A percentile compares a stretch with the other conserved stretches of the same genome.
Conservation (phyloP, 2,888 invertebrate genomes). For the Lycaena phlaeas region DNA sequence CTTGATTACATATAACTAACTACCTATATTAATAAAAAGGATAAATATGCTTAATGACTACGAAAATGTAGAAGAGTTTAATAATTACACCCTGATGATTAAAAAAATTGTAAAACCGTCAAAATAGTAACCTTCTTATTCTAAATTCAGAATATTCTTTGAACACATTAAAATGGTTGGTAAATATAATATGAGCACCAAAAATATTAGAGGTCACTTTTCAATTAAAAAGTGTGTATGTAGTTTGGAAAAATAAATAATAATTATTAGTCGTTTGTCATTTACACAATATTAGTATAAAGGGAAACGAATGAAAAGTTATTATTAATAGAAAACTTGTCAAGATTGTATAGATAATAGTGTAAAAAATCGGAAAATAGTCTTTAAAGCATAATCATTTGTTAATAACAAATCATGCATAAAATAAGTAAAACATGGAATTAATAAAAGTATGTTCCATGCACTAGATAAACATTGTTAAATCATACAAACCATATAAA, state of each 20-base stretch:
- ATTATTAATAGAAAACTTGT: background rate
- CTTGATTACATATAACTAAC: background rate
- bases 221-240: slow-evolving; percentile 6
- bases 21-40: slow-evolving; percentile 1
- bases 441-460: background rate
- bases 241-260: slow-evolving; percentile 17
- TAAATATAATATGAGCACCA: slow-evolving; percentile 10
- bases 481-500: background rate
- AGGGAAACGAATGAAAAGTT: slow-evolving; percentile 9
- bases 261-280: slow-evolving; percentile 12
- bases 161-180: slow-evolving; percentile 10
- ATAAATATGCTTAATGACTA: background rate
- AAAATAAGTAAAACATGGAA: background rate
- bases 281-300: slow-evolving; percentile 10
- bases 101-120: slow-evolving; percentile 5
- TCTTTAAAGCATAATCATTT: slow-evolving; percentile 2
- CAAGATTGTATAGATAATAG: slow-evolving; percentile 7
- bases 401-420: slow-evolving; percentile 4
- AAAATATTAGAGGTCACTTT: slow-evolving; percentile 1
- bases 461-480: background rate
- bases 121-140: slow-evolving; percentile 5
- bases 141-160: slow-evolving; percentile 7
- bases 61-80: slow-evolving; percentile 2
- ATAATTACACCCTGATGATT: slow-evolving; percentile 3
- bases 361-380: slow-evolving; percentile 3